Evolutionary conservation across 1,140 invertebrate species (phyloP).

Genomic region (Pseudomyrmex dendroicus): DNA sequence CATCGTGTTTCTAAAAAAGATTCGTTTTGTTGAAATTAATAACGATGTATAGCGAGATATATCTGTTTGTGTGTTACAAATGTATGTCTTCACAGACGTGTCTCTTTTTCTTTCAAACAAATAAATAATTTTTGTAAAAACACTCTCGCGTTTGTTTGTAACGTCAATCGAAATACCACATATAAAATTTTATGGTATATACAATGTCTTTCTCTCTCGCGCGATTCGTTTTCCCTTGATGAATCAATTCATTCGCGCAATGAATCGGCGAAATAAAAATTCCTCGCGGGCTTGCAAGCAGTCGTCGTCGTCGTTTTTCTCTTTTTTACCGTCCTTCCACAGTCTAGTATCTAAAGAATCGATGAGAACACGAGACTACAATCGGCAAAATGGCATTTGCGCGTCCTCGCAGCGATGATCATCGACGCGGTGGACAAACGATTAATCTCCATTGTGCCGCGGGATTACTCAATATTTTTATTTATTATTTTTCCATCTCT

Average conservation of each 20-base stretch:
- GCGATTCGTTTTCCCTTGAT: background rate
- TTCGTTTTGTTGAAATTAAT: too few relatives aligned
- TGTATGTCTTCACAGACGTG: too few relatives aligned
- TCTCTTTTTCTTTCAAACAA: too few relatives aligned
- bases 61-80: too few relatives aligned
- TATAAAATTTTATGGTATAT: background rate
- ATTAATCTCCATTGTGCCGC: constrained; percentile 34
- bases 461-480: constrained; percentile 38
- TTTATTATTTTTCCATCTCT: constrained; percentile 35
- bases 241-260: constrained; percentile 30
- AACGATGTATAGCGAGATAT: too few relatives aligned
- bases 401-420: constrained; percentile 35
- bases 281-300: background rate
- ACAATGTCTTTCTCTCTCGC: background rate
- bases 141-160: too few relatives aligned
- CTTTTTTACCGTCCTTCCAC: constrained; percentile 36
- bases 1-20: background rate
- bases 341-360: constrained; percentile 60
- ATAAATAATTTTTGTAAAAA: too few relatives aligned
- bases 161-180: too few relatives aligned
- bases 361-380: constrained; percentile 63
- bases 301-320: background rate
- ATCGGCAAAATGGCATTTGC: constrained; percentile 59
- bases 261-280: constrained; percentile 42
- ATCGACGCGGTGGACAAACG: constrained; percentile 40